Evolutionary conservation across 1,140 invertebrate genomes (phyloP), one percentile per base, ranked within the genome.

Genomic region (Marisa cornuarietis): DNA sequence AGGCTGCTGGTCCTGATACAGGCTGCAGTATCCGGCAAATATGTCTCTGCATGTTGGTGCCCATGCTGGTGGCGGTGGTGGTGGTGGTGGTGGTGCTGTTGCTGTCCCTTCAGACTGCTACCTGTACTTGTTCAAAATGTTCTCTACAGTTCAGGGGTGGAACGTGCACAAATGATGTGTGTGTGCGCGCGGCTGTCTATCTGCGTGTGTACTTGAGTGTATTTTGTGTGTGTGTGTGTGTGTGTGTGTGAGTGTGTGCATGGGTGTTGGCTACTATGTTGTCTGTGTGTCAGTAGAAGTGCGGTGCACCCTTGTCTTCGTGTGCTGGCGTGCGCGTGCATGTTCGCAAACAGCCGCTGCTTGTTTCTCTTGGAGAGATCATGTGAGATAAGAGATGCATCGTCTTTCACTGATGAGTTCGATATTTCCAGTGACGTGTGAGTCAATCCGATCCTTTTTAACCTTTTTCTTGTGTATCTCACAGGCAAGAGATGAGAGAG

Each of bases 191-290:
- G 65, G 14, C n/a, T n/a, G n/a, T n/a, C n/a, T n/a, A n/a, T n/a
- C n/a, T n/a, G 69, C 31, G 69, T 42, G 69, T 71, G 69, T 52
- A 26, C 51, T 18, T 71, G 69, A 20, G 26, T 71, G 66, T 69
- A 31, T n/a, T n/a, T n/a, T 69, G 66, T 69, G 66, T 69, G 66
- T 69, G 66, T 69, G 66, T 69, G 66, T 69, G 5, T 69, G 66
- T 13, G 11, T 13, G 66, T n/a, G 66, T 69, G 66, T 13, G 66
- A 7, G 66, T 69, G 66, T 69, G 66, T 69, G 66, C 6, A 31
- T 9, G 66, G 24, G n/a, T n/a, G n/a, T n/a, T n/a, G 66, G 24
- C n/a, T 69, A 31, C 42, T 7, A 26, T 14, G 14, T n/a, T 69
- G 66, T 69, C n/a, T n/a, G 66, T 69, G 66, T 69, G 66, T 69